Evolutionary conservation across 1,140 invertebrate species (phyloP), one percentile per base, ranked within the genome.

Genomic region (Polypedilum vanderplanki): DNA sequence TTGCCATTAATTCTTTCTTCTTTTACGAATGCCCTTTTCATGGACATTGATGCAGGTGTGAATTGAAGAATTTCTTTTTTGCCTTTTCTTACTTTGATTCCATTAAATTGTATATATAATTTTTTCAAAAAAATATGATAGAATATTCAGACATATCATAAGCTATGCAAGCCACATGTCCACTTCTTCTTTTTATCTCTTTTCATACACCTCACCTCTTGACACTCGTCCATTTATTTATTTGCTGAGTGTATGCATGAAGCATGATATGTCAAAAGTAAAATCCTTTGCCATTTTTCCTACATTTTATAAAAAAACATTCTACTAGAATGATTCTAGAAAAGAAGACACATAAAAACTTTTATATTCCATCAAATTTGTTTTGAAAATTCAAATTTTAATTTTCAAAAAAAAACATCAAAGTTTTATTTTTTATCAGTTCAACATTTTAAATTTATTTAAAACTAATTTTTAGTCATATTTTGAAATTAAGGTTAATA

Each of bases 221-320:
- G 46, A 57, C 46, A 57, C 46, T 57, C 46, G 46, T 57, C 46
- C 46, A 57, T 57, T 57, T 57, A 57, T 57, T 57, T 15, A 57
- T 57, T 15, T 57, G 12, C 46, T 15, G 46, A n/a, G 46, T 57
- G 46, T 57, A 15, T 57, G 15, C 8, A 15, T 15, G 46, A 57
- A 57, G 1, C n/a, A n/a, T 57, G 46, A 33, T 33, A 33, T 33
- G 24, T 33, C 24, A 33, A 33, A 33, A 33, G 24, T 33, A 33
- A 33, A 33, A 33, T 33, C 24, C 24, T 33, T 33, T 5, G 24
- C 24, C 1, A 33, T 33, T 5, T 33, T 33, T 33, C 5, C 24
- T 33, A 33, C 24, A 33, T 33, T 33, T 5, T n/a, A n/a, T n/a
- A n/a, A n/a, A n/a, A n/a, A n/a, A n/a, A n/a, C n/a, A n/a, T n/a